A percentile compares a stretch with the other conserved stretches of the same genome.
Conservation (phyloP, 92 coral and sea anemone genomes). For the Palythoa grandis region DNA sequence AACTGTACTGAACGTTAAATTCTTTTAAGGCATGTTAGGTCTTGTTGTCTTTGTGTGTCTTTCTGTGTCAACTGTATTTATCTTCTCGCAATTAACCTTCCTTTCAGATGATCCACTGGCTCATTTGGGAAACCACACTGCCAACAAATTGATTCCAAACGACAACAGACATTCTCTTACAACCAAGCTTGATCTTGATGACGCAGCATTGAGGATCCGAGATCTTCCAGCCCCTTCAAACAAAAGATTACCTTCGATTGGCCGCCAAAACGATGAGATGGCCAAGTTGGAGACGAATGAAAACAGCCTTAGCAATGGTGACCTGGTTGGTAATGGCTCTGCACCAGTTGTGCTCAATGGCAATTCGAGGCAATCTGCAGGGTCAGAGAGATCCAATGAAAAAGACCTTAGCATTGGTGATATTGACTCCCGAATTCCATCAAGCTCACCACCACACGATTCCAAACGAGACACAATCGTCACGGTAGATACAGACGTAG, state of each 20-base stretch:
- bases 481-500: conserved; percentile 83
- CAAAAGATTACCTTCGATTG: conserved; percentile 60
- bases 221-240: conserved; percentile 66
- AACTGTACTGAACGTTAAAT: no score
- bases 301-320: conserved; percentile 84
- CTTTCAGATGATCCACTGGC: conserved; percentile 43
- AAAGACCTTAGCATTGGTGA: conserved; percentile 90
- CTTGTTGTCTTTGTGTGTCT: not conserved
- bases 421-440: conserved; percentile 90
- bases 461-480: conserved; percentile 92
- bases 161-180: conserved; percentile 79
- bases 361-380: conserved; percentile 91
- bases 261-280: conserved; percentile 63
- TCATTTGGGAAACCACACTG: conserved; percentile 50
- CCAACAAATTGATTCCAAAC: conserved; percentile 64
- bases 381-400: conserved; percentile 76
- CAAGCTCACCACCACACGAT: conserved; percentile 79
- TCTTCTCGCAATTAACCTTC: not conserved
- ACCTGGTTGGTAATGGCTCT: conserved; percentile 86
- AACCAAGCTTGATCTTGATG: conserved; percentile 79
- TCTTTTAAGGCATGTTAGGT: no score
- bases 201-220: conserved; percentile 77
- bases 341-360: conserved; percentile 93
- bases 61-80: not conserved
- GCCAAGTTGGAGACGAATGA: conserved; percentile 73